A percentile compares a stretch with the other conserved stretches of the same genome.
Evolutionary conservation across 2,113 vertebrate species (phyloP).

Genomic region (Pseudorhombus dupliciocellatus): DNA sequence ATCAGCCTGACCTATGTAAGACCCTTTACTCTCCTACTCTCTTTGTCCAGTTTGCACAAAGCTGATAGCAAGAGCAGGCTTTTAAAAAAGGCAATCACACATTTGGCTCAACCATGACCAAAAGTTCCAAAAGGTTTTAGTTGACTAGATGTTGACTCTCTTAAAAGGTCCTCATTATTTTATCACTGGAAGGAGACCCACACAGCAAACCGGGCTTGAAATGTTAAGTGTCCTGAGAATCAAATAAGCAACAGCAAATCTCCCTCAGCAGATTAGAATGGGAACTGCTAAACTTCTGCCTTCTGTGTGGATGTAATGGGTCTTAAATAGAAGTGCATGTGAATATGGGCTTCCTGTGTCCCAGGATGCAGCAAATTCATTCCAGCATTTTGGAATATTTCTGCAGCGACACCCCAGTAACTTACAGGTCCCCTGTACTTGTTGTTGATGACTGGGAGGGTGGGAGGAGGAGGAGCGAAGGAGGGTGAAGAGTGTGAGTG

Average conservation of each 20-base stretch:
- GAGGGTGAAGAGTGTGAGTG: conserved; percentile 36
- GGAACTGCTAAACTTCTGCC: conserved; percentile 25
- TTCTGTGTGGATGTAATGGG: conserved; percentile 80
- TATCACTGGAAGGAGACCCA: conserved; percentile 59
- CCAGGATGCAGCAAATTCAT: conserved; percentile 82
- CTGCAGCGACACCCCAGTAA: conserved; percentile 78
- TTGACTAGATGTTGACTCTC: conserved; percentile 39
- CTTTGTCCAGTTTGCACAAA: conserved; percentile 43
- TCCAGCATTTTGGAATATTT: conserved; percentile 84
- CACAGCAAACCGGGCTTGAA: conserved; percentile 63
- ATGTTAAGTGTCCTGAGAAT: conserved; percentile 46
- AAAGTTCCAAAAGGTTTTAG: conserved; percentile 36
- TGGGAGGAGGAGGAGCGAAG: conserved; percentile 11
- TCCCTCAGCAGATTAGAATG: conserved; percentile 27
- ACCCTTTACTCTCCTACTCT: conserved; percentile 80
- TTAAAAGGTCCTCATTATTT: conserved; percentile 42
- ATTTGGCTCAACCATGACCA: conserved; percentile 34
- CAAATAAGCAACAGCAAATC: conserved; percentile 43
- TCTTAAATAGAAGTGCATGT: conserved; percentile 87
- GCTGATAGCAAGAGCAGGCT: conserved; percentile 18
- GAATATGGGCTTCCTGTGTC: conserved; percentile 84
- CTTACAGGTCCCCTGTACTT: conserved; percentile 79
- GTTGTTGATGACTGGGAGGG: conserved; percentile 73
- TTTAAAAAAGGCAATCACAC: conserved; percentile 51
- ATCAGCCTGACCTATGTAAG: conserved; percentile 85